These are phyloP conservation scores for Rhimphoctona megacephalus DNA, from an alignment of 2,888 invertebrate genomes.

Conservation along the genomic window DNA sequence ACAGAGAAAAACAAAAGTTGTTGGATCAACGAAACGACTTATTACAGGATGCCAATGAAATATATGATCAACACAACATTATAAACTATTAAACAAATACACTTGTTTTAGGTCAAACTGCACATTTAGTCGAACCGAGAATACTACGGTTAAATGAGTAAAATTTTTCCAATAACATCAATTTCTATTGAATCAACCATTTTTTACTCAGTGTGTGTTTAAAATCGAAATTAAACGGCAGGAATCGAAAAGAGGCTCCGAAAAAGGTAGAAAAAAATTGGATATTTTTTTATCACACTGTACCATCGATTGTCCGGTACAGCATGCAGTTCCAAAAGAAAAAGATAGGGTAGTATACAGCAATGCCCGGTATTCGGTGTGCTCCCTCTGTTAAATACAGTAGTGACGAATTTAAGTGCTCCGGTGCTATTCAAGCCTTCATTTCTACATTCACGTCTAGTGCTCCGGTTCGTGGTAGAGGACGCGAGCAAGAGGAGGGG, in stretches of 20 bases:
- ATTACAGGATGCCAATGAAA: no score
- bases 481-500: neutral
- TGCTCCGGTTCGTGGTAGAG: constrained; percentile 20
- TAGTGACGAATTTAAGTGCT: constrained; percentile 69
- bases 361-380: constrained; percentile 50
- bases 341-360: constrained; percentile 39
- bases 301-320: constrained; percentile 70
- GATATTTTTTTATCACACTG: constrained; percentile 68
- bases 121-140: no score
- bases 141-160: no score
- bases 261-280: neutral
- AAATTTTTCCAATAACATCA: no score
- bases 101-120: no score
- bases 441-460: constrained; percentile 48
- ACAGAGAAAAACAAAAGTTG: no score
- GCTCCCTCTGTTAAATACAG: constrained; percentile 46
- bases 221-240: neutral
- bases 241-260: no score
- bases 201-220: no score
- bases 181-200: no score
- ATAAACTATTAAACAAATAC: no score
- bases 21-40: no score
- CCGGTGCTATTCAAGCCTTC: constrained; percentile 58
- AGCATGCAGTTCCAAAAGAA: constrained; percentile 48
- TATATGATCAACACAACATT: no score